phyloP scores from a whole-genome alignment of 2,797 vertebrate genomes.

The Spinibarbus caldwelli region DNA sequence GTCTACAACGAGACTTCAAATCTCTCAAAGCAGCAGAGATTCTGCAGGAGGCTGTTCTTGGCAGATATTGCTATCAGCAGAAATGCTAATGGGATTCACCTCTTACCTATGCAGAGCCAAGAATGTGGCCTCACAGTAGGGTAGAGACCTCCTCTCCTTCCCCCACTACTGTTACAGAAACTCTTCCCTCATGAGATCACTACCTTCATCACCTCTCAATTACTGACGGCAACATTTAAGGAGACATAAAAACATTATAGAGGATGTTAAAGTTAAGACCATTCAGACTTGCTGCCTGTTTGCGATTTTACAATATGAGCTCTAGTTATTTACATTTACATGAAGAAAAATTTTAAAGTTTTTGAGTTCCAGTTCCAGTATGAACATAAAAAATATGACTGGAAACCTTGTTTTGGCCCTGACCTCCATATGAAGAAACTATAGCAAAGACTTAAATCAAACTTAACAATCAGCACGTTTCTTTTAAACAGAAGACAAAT shows the following conservation, averaged over 20 bases:
- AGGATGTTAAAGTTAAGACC: neutral
- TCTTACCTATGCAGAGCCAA: constrained; percentile 48
- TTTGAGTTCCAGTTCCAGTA: constrained; percentile 15
- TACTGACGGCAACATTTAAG: constrained; percentile 50
- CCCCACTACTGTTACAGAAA: neutral
- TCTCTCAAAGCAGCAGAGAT: neutral
- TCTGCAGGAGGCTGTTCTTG: constrained; percentile 27
- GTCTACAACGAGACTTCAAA: neutral
- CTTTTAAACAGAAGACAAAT: constrained; percentile 36
- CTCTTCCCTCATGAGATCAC: neutral
- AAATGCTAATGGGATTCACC: constrained; percentile 35
- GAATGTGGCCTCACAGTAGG: constrained; percentile 45
- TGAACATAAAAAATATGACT: neutral
- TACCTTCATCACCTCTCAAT: constrained; percentile 50
- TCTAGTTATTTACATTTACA: neutral
- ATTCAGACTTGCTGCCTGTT: neutral
- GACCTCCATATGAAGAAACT: neutral
- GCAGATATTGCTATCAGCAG: constrained; percentile 48
- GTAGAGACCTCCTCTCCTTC: neutral
- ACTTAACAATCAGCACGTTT: constrained; percentile 21
- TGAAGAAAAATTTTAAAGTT: neutral
- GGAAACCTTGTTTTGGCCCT: constrained; percentile 4
- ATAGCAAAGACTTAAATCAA: neutral
- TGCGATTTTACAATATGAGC: neutral
- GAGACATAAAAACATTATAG: constrained; percentile 32